Percentiles rank a stretch among this genome's conserved stretches.
These are phyloP conservation scores for Temnothorax nylanderi DNA, from an alignment of 1,140 invertebrate genomes.

Conservation along the genomic window DNA sequence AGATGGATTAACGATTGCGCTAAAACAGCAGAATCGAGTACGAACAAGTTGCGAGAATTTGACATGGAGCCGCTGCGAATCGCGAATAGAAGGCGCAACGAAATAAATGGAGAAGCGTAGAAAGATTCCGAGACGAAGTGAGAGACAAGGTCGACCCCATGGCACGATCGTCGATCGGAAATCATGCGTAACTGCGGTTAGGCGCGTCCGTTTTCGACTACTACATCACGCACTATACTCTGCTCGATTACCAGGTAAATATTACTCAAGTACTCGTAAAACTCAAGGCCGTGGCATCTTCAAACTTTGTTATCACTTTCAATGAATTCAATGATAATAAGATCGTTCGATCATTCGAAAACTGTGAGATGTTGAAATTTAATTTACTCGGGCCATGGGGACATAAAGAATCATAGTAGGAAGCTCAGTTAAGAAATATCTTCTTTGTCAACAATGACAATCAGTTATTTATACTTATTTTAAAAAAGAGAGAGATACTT, in stretches of 20 bases:
- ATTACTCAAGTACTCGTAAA: not conserved
- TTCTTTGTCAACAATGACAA: not conserved
- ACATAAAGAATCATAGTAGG: not conserved
- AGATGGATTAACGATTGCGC: not conserved
- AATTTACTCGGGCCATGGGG: not conserved
- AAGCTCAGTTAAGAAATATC: not conserved
- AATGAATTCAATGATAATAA: not conserved
- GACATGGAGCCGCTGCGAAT: not conserved
- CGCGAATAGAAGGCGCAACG: not conserved
- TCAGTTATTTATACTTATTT: not conserved
- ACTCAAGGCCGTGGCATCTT: not conserved
- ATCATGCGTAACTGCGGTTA: constrained; percentile 48
- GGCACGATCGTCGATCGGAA: constrained; percentile 52
- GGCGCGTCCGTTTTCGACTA: not conserved
- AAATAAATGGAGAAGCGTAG: not conserved
- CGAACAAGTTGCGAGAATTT: not conserved
- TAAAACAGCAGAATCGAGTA: not conserved
- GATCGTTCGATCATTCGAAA: not conserved
- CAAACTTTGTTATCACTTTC: not conserved
- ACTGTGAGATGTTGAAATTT: not conserved
- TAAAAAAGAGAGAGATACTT: not conserved
- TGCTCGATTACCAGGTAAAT: not conserved
- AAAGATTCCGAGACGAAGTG: constrained; percentile 32
- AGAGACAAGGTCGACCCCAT: constrained; percentile 51
- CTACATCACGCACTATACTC: not conserved